Percentiles rank a stretch among this genome's conserved stretches.
Conservation (phyloP, 92 coral and sea anemone species). For the Palythoa caribaeorum region DNA sequence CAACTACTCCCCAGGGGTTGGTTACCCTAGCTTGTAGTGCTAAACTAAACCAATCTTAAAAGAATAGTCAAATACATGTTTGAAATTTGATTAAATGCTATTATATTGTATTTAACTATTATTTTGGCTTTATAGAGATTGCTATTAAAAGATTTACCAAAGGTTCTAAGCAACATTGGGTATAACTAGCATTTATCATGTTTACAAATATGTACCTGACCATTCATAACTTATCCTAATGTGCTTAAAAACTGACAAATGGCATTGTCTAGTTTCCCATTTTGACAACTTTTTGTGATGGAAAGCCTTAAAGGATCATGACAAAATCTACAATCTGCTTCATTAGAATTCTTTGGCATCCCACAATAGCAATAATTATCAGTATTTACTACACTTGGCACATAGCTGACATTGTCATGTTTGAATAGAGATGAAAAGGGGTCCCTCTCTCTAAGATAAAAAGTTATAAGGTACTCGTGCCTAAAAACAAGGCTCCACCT, state of each 20-base stretch:
- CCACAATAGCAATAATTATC: conserved; percentile 59
- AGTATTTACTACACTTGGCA: conserved; percentile 28
- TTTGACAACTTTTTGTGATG: conserved; percentile 29
- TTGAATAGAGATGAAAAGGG: conserved; percentile 48
- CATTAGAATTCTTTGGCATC: conserved; percentile 19
- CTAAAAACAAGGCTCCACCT: conserved; percentile 65
- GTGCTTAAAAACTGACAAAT: conserved; percentile 41
- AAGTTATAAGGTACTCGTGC: conserved; percentile 58
- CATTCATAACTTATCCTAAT: conserved; percentile 27
- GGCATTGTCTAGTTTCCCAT: conserved; percentile 42
- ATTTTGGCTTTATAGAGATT: conserved; percentile 7
- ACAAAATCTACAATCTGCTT: conserved; percentile 49
- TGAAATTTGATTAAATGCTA: conserved; percentile 20
- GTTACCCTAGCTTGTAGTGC: conserved; percentile 52
- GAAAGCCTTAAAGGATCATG: conserved; percentile 42
- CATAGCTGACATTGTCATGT: conserved; percentile 33
- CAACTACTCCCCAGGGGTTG: conserved; percentile 57
- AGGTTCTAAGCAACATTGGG: conserved; percentile 15
- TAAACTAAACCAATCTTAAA: conserved; percentile 18
- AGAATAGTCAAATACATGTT: conserved; percentile 18
- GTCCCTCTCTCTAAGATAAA: conserved; percentile 53
- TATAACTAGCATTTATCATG: conserved; percentile 18
- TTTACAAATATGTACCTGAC: conserved; percentile 30
- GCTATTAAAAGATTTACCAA: conserved; percentile 21
- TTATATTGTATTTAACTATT: conserved; percentile 3